Base-by-base conservation (phyloP, 1,140 invertebrate genomes). In the Drosophila tani region DNA sequence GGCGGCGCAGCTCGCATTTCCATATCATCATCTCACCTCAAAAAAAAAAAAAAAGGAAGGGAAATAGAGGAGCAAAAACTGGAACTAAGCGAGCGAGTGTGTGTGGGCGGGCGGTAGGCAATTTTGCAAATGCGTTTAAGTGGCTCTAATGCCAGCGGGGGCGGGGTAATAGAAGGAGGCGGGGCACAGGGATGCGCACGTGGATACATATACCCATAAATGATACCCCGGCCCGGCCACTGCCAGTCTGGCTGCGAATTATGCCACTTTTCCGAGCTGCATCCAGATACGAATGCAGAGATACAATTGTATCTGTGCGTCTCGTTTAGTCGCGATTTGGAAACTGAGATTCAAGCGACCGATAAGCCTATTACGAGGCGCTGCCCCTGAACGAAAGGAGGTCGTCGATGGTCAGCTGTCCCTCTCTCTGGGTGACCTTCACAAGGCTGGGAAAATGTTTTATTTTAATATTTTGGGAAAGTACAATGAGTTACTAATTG, bases 121-220 rank as follows among this genome's bases (percentile, higher is more conserved):
- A 88, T 88, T 88, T 88, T 46, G 81, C 81, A 88, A 88, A 88
- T 90, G 84, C 85, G 78, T 90, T 88, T 88, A 88, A 88, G 84
- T 88, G 84, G 68, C 69, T 71, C 85, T 88, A 88, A 88, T 90
- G 84, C 85, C 67, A 77, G 84, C 84, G 84, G 85, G 85, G 84
- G 66, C 77, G 84, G 59, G 85, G 81, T 40, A 50, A 27, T 27
- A 38, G 70, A 21, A 35, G 41, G 49, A 59, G 73, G 46, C 55
- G 43, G 66, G 59, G 50, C 47, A 27, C 45, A 62, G 53, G 71
- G 38, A 64, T 60, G 63, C 63, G 84, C 84, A 87, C 84, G 84
- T 87, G 84, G 85, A 84, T 88, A 74, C 71, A 40, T 60, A 68
- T 65, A 29, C 24, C 19, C 67, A 65, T 68, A 49, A 43, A 56